These are phyloP conservation scores for Alethe diademata DNA, from an alignment of 2,113 vertebrate genomes.

Conservation along the genomic window DNA sequence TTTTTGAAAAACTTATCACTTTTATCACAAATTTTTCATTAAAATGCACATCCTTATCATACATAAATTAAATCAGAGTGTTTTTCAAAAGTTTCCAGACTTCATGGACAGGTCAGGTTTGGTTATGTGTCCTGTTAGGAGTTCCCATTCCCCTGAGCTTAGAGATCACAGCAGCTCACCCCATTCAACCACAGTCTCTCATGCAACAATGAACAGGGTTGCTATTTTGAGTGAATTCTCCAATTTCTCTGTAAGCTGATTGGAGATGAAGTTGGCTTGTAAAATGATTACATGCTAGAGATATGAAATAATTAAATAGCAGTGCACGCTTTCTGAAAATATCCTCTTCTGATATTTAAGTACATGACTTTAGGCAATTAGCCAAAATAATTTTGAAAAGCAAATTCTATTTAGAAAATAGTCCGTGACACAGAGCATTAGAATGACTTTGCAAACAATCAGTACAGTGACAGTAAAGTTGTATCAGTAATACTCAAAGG, in stretches of 20 bases:
- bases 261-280: not conserved
- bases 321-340: constrained; percentile 2
- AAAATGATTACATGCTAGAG: not conserved
- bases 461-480: not conserved
- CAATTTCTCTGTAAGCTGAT: not conserved
- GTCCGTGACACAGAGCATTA: not conserved
- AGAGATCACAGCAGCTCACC: not conserved
- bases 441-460: not conserved
- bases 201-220: not conserved
- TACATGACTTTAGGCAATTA: not conserved
- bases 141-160: not conserved
- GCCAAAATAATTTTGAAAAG: not conserved
- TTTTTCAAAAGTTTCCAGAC: constrained; percentile 24
- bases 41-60: not conserved
- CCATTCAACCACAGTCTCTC: not conserved
- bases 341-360: not conserved
- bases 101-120: not conserved
- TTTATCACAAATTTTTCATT: not conserved
- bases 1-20: not conserved
- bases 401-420: not conserved
- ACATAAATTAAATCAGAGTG: not conserved
- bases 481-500: not conserved
- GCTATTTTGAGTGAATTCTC: constrained; percentile 14
- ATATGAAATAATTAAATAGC: constrained; percentile 8
- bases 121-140: not conserved